Conservation (phyloP, 2,888 invertebrate species). For the Keiferia lycopersicella region DNA sequence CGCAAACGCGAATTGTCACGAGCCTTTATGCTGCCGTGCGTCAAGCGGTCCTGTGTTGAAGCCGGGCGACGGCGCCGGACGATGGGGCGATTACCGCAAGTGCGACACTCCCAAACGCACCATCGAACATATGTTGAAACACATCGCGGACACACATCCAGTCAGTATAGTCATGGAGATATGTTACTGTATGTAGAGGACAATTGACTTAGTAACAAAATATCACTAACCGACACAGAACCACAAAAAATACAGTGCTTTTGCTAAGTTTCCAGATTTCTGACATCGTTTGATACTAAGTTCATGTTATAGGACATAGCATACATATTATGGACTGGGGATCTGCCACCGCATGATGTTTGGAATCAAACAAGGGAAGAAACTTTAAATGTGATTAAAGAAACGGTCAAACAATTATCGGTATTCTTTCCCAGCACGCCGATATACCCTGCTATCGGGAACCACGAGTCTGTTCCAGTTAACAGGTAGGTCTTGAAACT, state of each 20-base stretch:
- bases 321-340: slow-evolving; percentile 97
- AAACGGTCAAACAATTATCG: slow-evolving; percentile 92
- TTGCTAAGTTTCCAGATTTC: too few relatives aligned
- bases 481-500: slow-evolving; percentile 84
- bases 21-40: slow-evolving; percentile 96
- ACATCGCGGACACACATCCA: slow-evolving; percentile 92
- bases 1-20: slow-evolving; percentile 95
- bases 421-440: slow-evolving; percentile 95
- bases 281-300: too few relatives aligned
- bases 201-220: too few relatives aligned
- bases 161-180: slow-evolving; percentile 65
- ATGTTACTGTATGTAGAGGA: too few relatives aligned
- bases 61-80: slow-evolving; percentile 92
- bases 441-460: slow-evolving; percentile 96
- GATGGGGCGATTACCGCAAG: slow-evolving; percentile 97
- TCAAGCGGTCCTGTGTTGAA: slow-evolving; percentile 89
- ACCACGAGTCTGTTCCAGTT: slow-evolving; percentile 97
- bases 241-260: too few relatives aligned
- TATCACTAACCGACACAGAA: too few relatives aligned
- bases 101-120: slow-evolving; percentile 97
- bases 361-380: slow-evolving; percentile 96
- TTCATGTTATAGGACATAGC: slow-evolving; percentile 88
- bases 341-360: slow-evolving; percentile 97
- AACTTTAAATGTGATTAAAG: slow-evolving; percentile 91
- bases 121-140: slow-evolving; percentile 95